Percentiles rank a stretch among this genome's conserved stretches.
Conservation (phyloP, 2,113 vertebrate species). For the Formicarius rufipectus region DNA sequence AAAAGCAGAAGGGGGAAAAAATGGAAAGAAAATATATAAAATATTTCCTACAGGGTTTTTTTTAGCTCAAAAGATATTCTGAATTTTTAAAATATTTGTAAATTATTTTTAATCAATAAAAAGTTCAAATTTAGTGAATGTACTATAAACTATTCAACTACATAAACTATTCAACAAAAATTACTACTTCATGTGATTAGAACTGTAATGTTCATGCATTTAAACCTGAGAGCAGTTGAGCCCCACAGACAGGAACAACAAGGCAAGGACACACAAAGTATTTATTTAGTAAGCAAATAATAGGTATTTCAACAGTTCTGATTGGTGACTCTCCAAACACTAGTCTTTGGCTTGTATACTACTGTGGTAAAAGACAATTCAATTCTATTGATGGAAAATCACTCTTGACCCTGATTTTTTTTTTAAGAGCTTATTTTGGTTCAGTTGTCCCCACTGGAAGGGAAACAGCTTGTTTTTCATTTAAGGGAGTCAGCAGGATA, state of each 20-base stretch:
- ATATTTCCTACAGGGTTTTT: background rate
- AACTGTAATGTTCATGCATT: background rate
- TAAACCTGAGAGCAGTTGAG: background rate
- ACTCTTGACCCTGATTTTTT: background rate
- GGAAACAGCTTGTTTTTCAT: background rate
- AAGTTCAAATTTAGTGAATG: background rate
- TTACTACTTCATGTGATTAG: background rate
- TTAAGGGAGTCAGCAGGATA: background rate
- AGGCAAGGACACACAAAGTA: background rate
- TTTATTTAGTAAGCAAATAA: background rate
- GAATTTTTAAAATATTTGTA: background rate
- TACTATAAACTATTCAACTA: background rate
- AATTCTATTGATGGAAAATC: background rate
- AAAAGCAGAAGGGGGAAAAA: background rate
- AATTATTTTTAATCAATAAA: background rate
- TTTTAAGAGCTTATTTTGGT: background rate
- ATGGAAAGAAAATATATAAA: background rate
- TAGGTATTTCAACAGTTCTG: background rate
- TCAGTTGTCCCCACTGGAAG: background rate
- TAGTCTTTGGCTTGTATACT: background rate
- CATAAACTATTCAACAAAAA: background rate
- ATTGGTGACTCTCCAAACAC: background rate
- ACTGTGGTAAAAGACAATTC: background rate
- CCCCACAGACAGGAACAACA: background rate
- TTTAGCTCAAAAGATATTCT: background rate